phyloP scores from a whole-genome alignment of 2,797 vertebrate genomes.

The Carduelis carduelis region DNA sequence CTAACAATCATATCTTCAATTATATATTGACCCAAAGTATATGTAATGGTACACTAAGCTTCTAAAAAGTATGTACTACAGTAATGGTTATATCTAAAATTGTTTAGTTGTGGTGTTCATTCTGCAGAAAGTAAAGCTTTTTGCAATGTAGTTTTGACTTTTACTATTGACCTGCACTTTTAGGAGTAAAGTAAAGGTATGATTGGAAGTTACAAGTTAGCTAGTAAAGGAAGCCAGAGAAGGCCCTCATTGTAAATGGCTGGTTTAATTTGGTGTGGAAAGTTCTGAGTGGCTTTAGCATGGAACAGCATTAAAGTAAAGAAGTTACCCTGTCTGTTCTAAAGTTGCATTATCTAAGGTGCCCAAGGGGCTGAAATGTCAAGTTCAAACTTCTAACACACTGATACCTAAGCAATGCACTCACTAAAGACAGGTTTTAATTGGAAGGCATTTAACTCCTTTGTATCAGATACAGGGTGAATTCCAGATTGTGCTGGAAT shows the following conservation, averaged over 20 bases:
- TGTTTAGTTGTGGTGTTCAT: not conserved
- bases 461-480: not conserved
- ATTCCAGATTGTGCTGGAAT: not conserved
- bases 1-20: not conserved
- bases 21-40: not conserved
- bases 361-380: not conserved
- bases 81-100: not conserved
- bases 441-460: not conserved
- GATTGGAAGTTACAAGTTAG: slow-evolving; percentile 26
- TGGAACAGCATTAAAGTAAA: not conserved
- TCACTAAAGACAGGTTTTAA: not conserved
- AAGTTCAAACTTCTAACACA: not conserved
- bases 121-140: not conserved
- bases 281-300: not conserved
- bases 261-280: not conserved
- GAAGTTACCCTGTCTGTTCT: not conserved
- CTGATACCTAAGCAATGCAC: not conserved
- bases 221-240: not conserved
- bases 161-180: not conserved
- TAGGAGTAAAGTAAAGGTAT: not conserved
- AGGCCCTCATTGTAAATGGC: slow-evolving; percentile 4
- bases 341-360: not conserved
- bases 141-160: not conserved
- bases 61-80: not conserved
- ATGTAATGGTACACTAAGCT: not conserved